Evolutionary conservation across 2,888 invertebrate species (phyloP).

Genomic region (Troides oblongomaculatus): DNA sequence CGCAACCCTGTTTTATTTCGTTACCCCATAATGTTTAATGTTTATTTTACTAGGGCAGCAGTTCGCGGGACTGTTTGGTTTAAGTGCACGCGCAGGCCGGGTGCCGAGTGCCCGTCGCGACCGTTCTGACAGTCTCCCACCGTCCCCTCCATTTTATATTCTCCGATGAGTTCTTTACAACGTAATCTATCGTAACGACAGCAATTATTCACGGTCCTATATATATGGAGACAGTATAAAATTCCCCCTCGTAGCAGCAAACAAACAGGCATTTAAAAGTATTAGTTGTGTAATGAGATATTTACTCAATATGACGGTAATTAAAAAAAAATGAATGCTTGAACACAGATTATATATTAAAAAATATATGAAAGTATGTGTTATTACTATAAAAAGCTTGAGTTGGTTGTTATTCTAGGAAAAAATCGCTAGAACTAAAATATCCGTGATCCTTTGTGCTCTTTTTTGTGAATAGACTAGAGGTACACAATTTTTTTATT

Average conservation of each 20-base stretch:
- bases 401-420: no score
- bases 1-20: slow-evolving; percentile 40
- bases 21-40: slow-evolving; percentile 39
- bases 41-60: slow-evolving; percentile 65
- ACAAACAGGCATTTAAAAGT: slow-evolving; percentile 15
- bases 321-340: background rate
- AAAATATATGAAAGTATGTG: no score
- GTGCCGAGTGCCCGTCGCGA: slow-evolving; percentile 40
- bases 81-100: slow-evolving; percentile 49
- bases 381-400: no score
- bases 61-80: slow-evolving; percentile 61
- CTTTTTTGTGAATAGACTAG: no score
- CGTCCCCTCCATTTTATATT: slow-evolving; percentile 37
- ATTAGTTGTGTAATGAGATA: slow-evolving; percentile 9
- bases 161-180: slow-evolving; percentile 32
- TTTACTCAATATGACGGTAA: slow-evolving; percentile 6
- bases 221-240: slow-evolving; percentile 14
- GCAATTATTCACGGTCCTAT: slow-evolving; percentile 22
- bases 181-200: slow-evolving; percentile 20
- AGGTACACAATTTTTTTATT: no score
- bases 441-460: no score
- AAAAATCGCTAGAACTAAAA: no score
- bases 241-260: slow-evolving; percentile 14
- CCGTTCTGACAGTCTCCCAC: slow-evolving; percentile 36
- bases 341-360: background rate